Conservation (phyloP, 37 sponge, comb jelly and placozoan genomes). For the Geodia barretti region DNA sequence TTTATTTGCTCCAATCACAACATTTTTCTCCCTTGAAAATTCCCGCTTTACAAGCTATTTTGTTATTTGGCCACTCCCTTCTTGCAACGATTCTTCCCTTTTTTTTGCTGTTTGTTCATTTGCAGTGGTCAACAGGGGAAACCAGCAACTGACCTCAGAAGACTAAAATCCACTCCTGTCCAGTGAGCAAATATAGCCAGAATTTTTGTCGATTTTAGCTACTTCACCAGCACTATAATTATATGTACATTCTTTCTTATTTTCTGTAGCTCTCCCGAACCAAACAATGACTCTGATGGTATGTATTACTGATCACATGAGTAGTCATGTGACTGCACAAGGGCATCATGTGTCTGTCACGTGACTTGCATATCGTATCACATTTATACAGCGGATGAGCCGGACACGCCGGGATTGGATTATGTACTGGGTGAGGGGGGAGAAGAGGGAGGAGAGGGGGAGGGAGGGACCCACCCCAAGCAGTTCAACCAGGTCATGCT, state of each 20-base stretch:
- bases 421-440: no score
- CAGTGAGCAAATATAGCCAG: background rate
- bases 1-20: no score
- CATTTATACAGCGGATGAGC: background rate
- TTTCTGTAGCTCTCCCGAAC: no score
- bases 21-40: no score
- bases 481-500: constrained; percentile 46
- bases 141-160: background rate
- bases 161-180: background rate
- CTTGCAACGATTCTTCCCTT: background rate
- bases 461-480: background rate
- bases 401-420: no score
- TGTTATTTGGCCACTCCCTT: background rate
- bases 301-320: no score
- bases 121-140: no score
- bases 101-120: background rate
- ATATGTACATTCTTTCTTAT: no score
- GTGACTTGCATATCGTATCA: background rate
- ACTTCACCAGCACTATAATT: no score
- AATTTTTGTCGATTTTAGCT: no score
- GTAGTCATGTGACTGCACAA: background rate
- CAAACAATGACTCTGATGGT: background rate
- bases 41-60: no score
- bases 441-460: background rate
- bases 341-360: background rate